A percentile compares a stretch with the other conserved stretches of the same genome.
Evolutionary conservation across 2,113 vertebrate species (phyloP).

Genomic region (Cyprinodon tularosa): DNA sequence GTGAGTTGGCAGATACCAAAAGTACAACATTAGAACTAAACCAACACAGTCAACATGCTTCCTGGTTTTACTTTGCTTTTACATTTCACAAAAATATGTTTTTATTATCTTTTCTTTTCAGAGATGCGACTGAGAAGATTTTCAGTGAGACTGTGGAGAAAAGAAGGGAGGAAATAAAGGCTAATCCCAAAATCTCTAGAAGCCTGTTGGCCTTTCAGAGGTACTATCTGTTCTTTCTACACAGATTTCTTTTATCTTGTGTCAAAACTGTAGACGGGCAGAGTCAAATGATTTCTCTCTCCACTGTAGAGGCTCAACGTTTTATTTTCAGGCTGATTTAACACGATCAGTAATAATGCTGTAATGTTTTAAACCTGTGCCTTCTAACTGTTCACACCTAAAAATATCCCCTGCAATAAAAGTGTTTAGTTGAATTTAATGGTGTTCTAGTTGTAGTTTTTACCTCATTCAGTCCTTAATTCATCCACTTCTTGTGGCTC

Average conservation of each 20-base stretch:
- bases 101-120: constrained; percentile 43
- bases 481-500: background rate
- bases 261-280: background rate
- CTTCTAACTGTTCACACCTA: background rate
- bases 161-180: constrained; percentile 85
- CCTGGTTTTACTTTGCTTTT: background rate
- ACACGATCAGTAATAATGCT: background rate
- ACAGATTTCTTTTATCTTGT: background rate
- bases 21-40: too few species aligned
- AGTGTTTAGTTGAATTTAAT: background rate
- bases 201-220: constrained; percentile 89
- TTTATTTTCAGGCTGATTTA: background rate
- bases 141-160: constrained; percentile 84
- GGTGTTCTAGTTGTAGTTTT: background rate
- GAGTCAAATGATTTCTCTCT: background rate
- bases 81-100: background rate
- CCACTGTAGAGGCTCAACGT: too few species aligned
- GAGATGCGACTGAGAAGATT: constrained; percentile 90
- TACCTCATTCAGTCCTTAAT: background rate
- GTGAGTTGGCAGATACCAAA: background rate
- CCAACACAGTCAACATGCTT: background rate
- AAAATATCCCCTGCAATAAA: background rate
- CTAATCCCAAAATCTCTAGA: constrained; percentile 78
- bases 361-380: background rate
- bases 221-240: constrained; percentile 28